Percentiles rank a stretch among this genome's conserved stretches.
phyloP scores from a whole-genome alignment of 2,888 invertebrate genomes.

The Nomada flava region DNA sequence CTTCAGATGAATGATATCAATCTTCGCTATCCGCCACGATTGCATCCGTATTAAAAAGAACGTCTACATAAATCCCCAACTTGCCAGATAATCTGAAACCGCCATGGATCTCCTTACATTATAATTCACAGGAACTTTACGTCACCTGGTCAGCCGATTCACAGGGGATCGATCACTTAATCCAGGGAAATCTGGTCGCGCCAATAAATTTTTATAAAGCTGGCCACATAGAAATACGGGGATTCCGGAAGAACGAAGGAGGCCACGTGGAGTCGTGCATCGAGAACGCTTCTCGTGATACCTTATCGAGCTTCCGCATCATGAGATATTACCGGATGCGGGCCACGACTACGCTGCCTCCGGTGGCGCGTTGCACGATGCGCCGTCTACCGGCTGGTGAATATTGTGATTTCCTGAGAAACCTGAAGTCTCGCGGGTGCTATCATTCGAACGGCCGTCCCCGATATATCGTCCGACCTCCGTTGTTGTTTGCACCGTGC shows the following conservation, averaged over 20 bases:
- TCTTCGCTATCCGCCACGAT: no score
- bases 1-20: no score
- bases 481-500: conserved; percentile 66
- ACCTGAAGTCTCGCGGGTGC: conserved; percentile 76
- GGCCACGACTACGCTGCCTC: conserved; percentile 29
- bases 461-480: conserved; percentile 69
- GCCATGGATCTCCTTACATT: conserved; percentile 39
- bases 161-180: conserved; percentile 42
- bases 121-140: conserved; percentile 35
- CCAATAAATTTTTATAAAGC: conserved; percentile 64
- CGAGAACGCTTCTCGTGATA: conserved; percentile 39
- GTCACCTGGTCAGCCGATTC: conserved; percentile 33
- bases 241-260: conserved; percentile 26
- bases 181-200: conserved; percentile 26
- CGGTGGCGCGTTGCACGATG: conserved; percentile 33
- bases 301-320: conserved; percentile 62
- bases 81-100: conserved; percentile 1
- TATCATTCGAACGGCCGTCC: conserved; percentile 72
- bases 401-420: conserved; percentile 77
- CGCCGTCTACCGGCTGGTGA: conserved; percentile 45
- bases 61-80: neutral
- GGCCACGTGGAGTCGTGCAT: conserved; percentile 19
- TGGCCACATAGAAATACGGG: conserved; percentile 53
- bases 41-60: neutral
- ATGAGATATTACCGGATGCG: conserved; percentile 64